These are phyloP conservation scores for Palaemon carinicauda DNA, from an alignment of 1,140 invertebrate genomes.

Conservation along the genomic window DNA sequence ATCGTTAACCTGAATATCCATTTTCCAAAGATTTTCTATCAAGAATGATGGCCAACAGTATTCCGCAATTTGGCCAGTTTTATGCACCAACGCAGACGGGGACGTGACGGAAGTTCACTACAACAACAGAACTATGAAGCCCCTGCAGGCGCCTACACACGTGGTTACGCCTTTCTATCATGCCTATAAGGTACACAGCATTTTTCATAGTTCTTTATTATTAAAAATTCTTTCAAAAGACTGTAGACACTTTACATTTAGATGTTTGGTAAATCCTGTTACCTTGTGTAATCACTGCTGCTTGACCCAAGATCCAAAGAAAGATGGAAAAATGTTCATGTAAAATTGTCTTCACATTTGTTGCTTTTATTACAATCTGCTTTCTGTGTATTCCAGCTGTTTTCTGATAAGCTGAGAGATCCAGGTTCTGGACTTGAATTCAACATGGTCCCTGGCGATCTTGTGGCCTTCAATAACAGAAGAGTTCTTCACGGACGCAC, in stretches of 20 bases:
- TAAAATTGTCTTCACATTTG: no score
- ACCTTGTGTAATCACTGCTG: no score
- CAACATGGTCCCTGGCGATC: conserved; percentile 64
- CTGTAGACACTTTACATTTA: no score
- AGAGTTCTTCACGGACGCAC: conserved; percentile 64
- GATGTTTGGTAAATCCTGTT: no score
- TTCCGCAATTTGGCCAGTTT: conserved; percentile 62
- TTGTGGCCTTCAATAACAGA: conserved; percentile 65
- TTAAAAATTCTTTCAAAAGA: no score
- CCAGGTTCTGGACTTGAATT: conserved; percentile 61
- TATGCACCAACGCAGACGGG: conserved; percentile 62
- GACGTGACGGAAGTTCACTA: conserved; percentile 64
- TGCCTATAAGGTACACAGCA: conserved; percentile 62
- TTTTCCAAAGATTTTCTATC: conserved; percentile 54
- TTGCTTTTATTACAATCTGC: neutral
- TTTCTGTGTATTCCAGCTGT: conserved; percentile 59
- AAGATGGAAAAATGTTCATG: no score
- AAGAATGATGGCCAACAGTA: conserved; percentile 62
- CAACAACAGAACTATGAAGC: conserved; percentile 65
- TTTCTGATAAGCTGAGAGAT: conserved; percentile 63
- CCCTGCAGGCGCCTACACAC: conserved; percentile 63
- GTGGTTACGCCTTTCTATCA: conserved; percentile 64
- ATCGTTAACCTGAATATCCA: neutral
- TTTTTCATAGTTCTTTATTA: neutral
- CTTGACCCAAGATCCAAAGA: no score